Conservation (phyloP, 2,797 vertebrate species). For the Esox masquinongy region DNA sequence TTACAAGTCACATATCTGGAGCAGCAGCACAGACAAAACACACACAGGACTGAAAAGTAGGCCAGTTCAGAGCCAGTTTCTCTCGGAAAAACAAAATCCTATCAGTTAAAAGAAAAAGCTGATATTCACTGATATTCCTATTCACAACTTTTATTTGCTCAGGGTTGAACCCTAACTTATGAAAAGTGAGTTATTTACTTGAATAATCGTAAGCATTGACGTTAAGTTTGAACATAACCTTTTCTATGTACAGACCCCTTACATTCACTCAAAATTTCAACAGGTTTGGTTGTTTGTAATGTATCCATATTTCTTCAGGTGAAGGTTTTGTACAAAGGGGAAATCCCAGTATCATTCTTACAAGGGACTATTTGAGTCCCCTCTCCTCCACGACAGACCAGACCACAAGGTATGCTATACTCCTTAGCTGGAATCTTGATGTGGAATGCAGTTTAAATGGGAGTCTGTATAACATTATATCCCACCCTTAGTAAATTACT, state of each 20-base stretch:
- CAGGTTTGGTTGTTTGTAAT: no score
- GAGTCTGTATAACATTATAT: not conserved
- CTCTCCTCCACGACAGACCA: conserved; percentile 15
- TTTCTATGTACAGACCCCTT: no score
- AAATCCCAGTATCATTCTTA: no score
- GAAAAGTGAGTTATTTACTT: no score
- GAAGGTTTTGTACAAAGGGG: no score
- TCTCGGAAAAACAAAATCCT: conserved; percentile 19
- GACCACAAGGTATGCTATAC: conserved; percentile 45
- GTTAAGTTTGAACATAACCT: no score
- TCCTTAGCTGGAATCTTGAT: conserved; percentile 44
- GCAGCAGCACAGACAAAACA: conserved; percentile 25
- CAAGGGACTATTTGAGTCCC: conserved; percentile 27
- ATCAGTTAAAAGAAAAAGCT: not conserved
- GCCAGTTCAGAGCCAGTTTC: conserved; percentile 22
- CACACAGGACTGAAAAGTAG: conserved; percentile 24
- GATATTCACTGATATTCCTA: not conserved
- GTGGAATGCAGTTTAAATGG: conserved; percentile 36
- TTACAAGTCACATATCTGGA: conserved; percentile 7
- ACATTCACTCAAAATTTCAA: no score
- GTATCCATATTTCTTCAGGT: no score
- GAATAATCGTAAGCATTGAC: no score
- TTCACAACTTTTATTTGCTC: no score
- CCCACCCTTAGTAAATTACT: not conserved
- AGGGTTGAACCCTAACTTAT: no score